Evolutionary conservation across 2,888 invertebrate genomes (phyloP).

Genomic region (Gastrophysa polygoni): DNA sequence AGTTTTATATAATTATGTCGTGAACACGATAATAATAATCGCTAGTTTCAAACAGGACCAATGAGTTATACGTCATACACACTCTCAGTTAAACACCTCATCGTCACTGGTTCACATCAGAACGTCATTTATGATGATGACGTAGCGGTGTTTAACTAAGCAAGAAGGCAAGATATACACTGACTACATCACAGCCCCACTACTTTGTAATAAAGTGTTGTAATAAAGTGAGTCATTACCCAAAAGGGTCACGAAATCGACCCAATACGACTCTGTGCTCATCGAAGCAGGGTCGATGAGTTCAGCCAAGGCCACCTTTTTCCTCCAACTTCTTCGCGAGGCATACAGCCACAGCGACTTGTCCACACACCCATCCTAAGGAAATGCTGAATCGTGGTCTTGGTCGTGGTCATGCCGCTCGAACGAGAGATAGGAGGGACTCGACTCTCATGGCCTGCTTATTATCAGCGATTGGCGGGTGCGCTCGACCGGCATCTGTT

Average conservation of each 20-base stretch:
- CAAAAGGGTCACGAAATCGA: not conserved
- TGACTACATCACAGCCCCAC: no score
- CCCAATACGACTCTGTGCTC: constrained; percentile 23
- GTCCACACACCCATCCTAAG: not conserved
- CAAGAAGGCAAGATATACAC: no score
- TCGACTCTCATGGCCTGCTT: constrained; percentile 30
- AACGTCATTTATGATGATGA: no score
- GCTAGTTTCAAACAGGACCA: no score
- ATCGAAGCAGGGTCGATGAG: constrained; percentile 34
- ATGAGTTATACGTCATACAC: no score
- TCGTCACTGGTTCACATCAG: no score
- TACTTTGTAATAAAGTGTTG: no score
- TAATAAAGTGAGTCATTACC: not conserved
- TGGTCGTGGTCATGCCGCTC: constrained; percentile 17
- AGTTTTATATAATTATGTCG: no score
- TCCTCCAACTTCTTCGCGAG: constrained; percentile 3
- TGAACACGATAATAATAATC: no score
- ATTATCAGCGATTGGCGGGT: constrained; percentile 29
- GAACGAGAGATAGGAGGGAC: constrained; percentile 11
- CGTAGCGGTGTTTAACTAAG: no score
- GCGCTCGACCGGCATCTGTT: constrained; percentile 26
- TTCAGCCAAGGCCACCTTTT: constrained; percentile 32
- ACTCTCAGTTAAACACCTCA: no score
- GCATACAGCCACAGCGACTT: not conserved
- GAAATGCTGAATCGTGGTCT: constrained; percentile 12